These are phyloP conservation scores for Papilio machaon DNA, from an alignment of 1,140 invertebrate genomes.

Conservation along the genomic window DNA sequence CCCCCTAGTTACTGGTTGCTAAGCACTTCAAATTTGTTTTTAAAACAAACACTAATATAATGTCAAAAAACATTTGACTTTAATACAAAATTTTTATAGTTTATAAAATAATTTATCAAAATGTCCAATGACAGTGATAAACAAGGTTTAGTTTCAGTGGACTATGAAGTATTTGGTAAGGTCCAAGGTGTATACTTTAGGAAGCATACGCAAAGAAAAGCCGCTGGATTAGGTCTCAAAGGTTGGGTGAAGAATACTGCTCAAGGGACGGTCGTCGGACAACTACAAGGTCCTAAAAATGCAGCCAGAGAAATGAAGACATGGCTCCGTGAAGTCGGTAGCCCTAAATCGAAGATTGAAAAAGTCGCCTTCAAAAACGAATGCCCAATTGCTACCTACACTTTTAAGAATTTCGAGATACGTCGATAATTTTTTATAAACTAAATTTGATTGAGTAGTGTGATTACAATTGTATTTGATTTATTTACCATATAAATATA, in stretches of 20 bases:
- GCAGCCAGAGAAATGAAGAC: slow-evolving; percentile 84
- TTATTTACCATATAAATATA: not conserved
- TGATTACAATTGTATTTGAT: slow-evolving; percentile 7
- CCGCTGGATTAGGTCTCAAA: slow-evolving; percentile 81
- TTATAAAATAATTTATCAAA: not conserved
- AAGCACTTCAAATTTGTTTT: slow-evolving; percentile 18
- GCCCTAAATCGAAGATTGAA: slow-evolving; percentile 84
- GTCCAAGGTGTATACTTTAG: slow-evolving; percentile 84
- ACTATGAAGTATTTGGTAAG: slow-evolving; percentile 83
- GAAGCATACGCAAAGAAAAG: slow-evolving; percentile 84
- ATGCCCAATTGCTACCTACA: slow-evolving; percentile 57
- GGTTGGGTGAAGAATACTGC: slow-evolving; percentile 87
- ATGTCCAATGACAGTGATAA: slow-evolving; percentile 32
- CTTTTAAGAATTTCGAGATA: slow-evolving; percentile 70
- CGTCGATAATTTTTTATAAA: slow-evolving; percentile 45
- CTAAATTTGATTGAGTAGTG: slow-evolving; percentile 45
- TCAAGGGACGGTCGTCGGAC: slow-evolving; percentile 84
- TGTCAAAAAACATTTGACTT: slow-evolving; percentile 23
- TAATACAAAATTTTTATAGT: slow-evolving; percentile 12
- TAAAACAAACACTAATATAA: not conserved
- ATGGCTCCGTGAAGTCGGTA: slow-evolving; percentile 84
- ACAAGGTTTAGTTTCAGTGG: slow-evolving; percentile 53
- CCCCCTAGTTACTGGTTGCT: slow-evolving; percentile 32
- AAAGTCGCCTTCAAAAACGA: slow-evolving; percentile 83
- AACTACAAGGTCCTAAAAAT: slow-evolving; percentile 83